phyloP scores from a whole-genome alignment of 1,140 invertebrate species.

The Periplaneta americana region DNA sequence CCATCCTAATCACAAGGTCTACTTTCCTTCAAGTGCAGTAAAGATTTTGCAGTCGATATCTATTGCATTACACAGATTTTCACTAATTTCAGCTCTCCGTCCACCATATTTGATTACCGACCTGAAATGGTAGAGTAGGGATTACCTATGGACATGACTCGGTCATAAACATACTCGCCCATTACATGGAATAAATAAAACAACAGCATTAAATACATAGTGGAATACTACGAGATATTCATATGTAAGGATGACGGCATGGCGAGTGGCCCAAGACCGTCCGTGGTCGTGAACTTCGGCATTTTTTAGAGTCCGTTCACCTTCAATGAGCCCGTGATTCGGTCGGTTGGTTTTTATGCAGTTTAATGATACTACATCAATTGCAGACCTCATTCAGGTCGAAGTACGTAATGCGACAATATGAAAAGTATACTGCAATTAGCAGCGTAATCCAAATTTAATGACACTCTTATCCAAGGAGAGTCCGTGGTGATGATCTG shows the following conservation, averaged over 20 bases:
- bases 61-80: background rate
- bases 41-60: background rate
- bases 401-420: too few species aligned
- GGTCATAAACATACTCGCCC: background rate
- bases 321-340: background rate
- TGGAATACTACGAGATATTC: background rate
- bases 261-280: too few species aligned
- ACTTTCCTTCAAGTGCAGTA: background rate
- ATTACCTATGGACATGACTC: background rate
- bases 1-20: background rate
- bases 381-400: too few species aligned
- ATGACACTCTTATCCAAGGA: too few species aligned
- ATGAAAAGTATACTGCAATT: too few species aligned
- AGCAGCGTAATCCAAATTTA: too few species aligned
- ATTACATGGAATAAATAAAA: background rate
- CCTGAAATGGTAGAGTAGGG: background rate
- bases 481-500: too few species aligned
- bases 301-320: background rate
- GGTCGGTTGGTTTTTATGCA: too few species aligned
- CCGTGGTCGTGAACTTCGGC: too few species aligned
- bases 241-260: background rate
- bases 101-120: background rate
- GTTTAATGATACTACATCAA: too few species aligned
- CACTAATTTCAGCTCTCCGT: background rate
- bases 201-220: background rate